Percentiles rank a stretch among this genome's conserved stretches.
Evolutionary conservation across 2,888 invertebrate genomes (phyloP).

Genomic region (Catonia carolina): DNA sequence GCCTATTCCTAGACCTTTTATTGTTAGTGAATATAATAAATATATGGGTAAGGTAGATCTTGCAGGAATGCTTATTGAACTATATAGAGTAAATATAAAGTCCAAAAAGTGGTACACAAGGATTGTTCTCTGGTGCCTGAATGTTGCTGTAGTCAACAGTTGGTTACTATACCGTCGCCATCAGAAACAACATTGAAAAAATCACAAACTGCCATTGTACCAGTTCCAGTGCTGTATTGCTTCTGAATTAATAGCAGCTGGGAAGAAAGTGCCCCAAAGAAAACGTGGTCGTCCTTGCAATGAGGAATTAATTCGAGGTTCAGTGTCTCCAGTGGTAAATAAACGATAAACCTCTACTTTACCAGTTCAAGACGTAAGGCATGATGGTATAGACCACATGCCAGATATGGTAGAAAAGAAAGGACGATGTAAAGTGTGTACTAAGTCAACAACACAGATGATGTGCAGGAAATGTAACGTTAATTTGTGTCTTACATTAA

Average conservation of each 20-base stretch:
- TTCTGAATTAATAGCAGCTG: neutral
- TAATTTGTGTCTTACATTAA: slow-evolving; percentile 1
- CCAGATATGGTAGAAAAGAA: neutral
- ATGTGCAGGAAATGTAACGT: slow-evolving; percentile 18
- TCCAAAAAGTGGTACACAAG: slow-evolving; percentile 33
- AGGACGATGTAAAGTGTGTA: slow-evolving; percentile 12
- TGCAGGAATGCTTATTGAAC: slow-evolving; percentile 36
- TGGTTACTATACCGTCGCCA: slow-evolving; percentile 25
- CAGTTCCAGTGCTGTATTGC: slow-evolving; percentile 5
- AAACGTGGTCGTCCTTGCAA: slow-evolving; percentile 2
- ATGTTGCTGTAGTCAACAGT: slow-evolving; percentile 29
- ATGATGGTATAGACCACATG: slow-evolving; percentile 12
- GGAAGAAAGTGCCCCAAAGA: neutral
- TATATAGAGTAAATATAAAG: slow-evolving; percentile 33
- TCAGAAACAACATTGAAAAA: neutral
- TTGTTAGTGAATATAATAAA: slow-evolving; percentile 35
- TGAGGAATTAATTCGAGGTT: neutral
- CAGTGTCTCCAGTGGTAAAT: slow-evolving; percentile 9
- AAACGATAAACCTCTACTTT: too few species aligned
- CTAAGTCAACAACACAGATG: neutral
- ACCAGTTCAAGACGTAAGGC: slow-evolving; percentile 10
- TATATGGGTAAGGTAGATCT: slow-evolving; percentile 37
- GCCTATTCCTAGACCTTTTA: slow-evolving; percentile 28
- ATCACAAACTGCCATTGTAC: neutral
- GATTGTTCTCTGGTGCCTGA: slow-evolving; percentile 30